Percentiles rank a stretch among this genome's conserved stretches.
phyloP scores from a whole-genome alignment of 2,888 invertebrate species.

The Aspidiotus destructor region DNA sequence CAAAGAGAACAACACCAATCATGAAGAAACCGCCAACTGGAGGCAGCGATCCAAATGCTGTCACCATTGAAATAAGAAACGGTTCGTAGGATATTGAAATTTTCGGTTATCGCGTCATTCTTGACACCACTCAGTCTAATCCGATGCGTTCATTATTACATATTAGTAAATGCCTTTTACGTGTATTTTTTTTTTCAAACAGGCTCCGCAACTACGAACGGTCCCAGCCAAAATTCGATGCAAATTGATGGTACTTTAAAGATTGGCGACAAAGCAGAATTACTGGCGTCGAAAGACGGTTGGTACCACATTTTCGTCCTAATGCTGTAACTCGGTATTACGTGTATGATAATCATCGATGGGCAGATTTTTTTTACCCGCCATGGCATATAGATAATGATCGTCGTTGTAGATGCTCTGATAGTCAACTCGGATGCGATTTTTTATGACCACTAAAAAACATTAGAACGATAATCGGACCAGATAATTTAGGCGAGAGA shows the following conservation, averaged over 20 bases:
- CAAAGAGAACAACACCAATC: background rate
- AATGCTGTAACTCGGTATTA: background rate
- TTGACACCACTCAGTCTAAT: too few relatives aligned
- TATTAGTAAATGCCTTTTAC: too few relatives aligned
- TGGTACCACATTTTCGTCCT: background rate
- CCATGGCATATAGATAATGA: too few relatives aligned
- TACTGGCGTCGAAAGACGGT: slow-evolving; percentile 19
- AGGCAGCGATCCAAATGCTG: background rate
- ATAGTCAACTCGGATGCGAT: too few relatives aligned
- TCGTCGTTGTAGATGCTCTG: too few relatives aligned
- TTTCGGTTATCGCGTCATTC: background rate
- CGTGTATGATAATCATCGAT: background rate
- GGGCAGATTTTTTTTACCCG: background rate
- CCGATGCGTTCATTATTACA: too few relatives aligned
- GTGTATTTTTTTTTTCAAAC: background rate
- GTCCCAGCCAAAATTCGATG: background rate
- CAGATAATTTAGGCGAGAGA: too few relatives aligned
- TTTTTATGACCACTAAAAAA: too few relatives aligned
- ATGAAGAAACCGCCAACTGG: background rate
- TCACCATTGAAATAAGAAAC: background rate
- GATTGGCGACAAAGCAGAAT: slow-evolving; percentile 24
- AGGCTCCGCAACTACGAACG: background rate
- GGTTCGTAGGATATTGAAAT: background rate
- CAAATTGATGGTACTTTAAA: slow-evolving; percentile 14
- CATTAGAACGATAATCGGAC: too few relatives aligned